Evolutionary conservation across 2,113 vertebrate genomes (phyloP), one percentile per base, ranked within the genome.

Genomic region (Neolamprologus toae): DNA sequence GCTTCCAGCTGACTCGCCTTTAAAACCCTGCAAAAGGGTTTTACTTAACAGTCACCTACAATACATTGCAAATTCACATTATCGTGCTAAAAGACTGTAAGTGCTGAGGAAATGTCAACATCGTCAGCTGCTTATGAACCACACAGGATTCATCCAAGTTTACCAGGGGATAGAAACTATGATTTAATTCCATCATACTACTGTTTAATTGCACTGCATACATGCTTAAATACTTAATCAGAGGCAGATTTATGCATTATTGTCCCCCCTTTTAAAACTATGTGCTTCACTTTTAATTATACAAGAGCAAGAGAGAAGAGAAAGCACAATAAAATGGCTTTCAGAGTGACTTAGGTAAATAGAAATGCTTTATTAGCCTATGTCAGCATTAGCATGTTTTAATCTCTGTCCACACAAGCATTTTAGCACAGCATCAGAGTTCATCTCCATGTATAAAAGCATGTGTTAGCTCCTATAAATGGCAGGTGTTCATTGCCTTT

Each of bases 11-110:
- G 26, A 49, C 23, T 78, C 4, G 0, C 26, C 7, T 78, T n/a
- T 78, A 78, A 78, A 78, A 49, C 71, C 26, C 42, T n/a, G 26
- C 26, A 4, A 10, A 76, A 49, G 42, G 23, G 6, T 78, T 78
- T 78, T 8, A 49, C 42, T 49, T 78, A 78, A 78, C 5, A 31
- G 54, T 59, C 14, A 28, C 10, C 10, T 49, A 31, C 26, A 31
- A 28, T 28, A 47, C 71, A 76, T 19, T 76, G 16, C 3, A 76
- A 76, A 47, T 28, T 47, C 9, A 19, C 40, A 76, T 11, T 47
- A 76, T 28, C 0, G 0, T 0, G 2, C 16, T 31, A 49, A 28
- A 47, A 49, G 23, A 49, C 21, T 47, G 3, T 17, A 28, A 17
- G 37, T 47, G 4, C 71, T 17, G 23, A 19, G 9, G 2, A 47